Evolutionary conservation across 2,113 vertebrate species (phyloP).

Genomic region (Myrmecobius fasciatus): DNA sequence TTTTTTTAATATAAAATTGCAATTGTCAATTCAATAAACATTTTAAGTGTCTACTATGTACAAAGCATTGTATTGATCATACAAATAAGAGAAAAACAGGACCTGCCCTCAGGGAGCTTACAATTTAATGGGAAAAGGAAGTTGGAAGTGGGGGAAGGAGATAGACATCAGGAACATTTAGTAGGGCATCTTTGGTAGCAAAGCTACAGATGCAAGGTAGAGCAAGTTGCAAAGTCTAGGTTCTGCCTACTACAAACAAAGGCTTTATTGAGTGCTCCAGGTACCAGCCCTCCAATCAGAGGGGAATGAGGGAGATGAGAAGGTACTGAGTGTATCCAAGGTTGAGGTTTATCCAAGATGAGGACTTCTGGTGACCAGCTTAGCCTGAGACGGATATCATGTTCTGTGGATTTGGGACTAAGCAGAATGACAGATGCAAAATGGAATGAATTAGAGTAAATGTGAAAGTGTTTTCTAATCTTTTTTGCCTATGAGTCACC

Average conservation of each 20-base stretch:
- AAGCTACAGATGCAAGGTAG: background rate
- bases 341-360: background rate
- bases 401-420: background rate
- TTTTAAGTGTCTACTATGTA: background rate
- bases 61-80: background rate
- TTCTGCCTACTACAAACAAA: background rate
- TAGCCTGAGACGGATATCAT: background rate
- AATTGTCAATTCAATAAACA: background rate
- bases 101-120: too few species aligned
- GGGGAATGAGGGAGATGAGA: background rate
- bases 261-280: background rate
- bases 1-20: background rate
- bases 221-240: background rate
- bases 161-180: background rate
- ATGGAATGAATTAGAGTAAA: background rate
- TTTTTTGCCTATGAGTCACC: background rate
- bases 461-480: background rate
- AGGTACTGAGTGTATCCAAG: background rate
- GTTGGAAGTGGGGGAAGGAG: background rate
- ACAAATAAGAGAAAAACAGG: background rate
- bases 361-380: background rate
- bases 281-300: background rate
- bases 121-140: background rate
- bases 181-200: background rate
- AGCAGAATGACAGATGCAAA: background rate